Base-by-base conservation (phyloP, 1,140 invertebrate genomes). In the Drosophila sechellia region DNA sequence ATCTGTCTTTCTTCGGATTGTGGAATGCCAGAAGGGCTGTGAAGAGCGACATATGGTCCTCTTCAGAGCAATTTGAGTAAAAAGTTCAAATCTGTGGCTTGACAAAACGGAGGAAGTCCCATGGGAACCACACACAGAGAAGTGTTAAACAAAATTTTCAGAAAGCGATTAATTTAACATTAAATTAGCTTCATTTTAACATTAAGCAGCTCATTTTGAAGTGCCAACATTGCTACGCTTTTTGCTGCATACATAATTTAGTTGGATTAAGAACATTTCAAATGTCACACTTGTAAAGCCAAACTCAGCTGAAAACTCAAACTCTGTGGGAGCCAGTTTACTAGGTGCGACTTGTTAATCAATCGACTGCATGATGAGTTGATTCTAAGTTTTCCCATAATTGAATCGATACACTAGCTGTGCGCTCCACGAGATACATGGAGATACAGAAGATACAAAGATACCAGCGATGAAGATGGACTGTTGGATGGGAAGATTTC, bases 361-460 rank as follows among this genome's bases (percentile, higher is more conserved):
- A 86, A 65, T 69, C 69, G 65, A 54, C 70, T 53, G 83, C 81
- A 86, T 78, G 83, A 87, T 81, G 73, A 22, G 59, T 52, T 69
- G 78, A 68, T 81, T 81, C 57, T 42, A 58, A 74, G 58, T 55
- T 60, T 58, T 43, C 35, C 60, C 50, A 66, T 79, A 84, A 79
- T 84, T 79, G 81, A 85, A 81, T 65, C 81, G 78, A 86, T 78
- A 86, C 70, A 86, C 81, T 76, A 35, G 31, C 39, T 17, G n/a
- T 12, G 46, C 42, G 55, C 35, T 61, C 31, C 31, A 39, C 20
- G 54, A 27, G 66, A 48, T 49, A 22, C 22, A 5, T 0, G n/a
- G 46, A 48, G 46, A 48, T 27, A n/a, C 22, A n/a, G 11, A n/a
- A 45, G 52, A 54, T 63, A 17, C 22, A 31, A 22, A 40, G 27